These are phyloP conservation scores for Gymnarchus niloticus DNA, from an alignment of 2,113 vertebrate genomes.

Conservation along the genomic window DNA sequence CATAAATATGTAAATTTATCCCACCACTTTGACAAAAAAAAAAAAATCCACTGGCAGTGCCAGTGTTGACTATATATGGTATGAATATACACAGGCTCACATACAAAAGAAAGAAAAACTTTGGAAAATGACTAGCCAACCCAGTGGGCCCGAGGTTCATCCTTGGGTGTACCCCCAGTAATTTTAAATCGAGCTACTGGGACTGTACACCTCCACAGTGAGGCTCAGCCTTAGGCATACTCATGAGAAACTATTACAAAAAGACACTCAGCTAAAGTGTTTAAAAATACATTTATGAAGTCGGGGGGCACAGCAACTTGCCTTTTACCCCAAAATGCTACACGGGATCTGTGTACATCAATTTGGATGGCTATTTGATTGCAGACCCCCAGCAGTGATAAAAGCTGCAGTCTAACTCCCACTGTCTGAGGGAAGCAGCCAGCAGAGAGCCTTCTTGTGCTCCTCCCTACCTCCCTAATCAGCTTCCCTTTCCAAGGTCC, in stretches of 20 bases:
- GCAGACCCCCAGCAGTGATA: conserved; percentile 38
- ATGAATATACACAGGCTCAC: not conserved
- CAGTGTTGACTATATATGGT: too few relatives aligned
- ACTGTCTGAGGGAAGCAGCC: conserved; percentile 34
- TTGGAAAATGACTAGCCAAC: not conserved
- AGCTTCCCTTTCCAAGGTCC: conserved; percentile 2
- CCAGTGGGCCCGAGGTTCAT: not conserved
- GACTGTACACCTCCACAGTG: not conserved
- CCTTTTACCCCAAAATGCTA: not conserved
- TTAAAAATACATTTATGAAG: not conserved
- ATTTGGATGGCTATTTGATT: conserved; percentile 38
- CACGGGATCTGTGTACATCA: not conserved
- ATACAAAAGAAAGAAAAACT: not conserved
- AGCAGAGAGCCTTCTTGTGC: conserved; percentile 29
- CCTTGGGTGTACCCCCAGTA: not conserved
- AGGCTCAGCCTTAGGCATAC: not conserved
- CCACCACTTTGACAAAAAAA: too few relatives aligned
- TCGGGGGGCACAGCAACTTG: not conserved
- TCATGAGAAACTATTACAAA: conserved; percentile 35
- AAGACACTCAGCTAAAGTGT: conserved; percentile 15
- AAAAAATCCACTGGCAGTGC: too few relatives aligned
- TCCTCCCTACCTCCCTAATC: conserved; percentile 30
- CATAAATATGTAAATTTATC: too few relatives aligned
- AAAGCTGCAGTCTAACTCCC: conserved; percentile 40
- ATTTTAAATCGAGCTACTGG: not conserved